Conservation (phyloP, 1,140 invertebrate genomes). For the Himalopsyche phryganea region DNA sequence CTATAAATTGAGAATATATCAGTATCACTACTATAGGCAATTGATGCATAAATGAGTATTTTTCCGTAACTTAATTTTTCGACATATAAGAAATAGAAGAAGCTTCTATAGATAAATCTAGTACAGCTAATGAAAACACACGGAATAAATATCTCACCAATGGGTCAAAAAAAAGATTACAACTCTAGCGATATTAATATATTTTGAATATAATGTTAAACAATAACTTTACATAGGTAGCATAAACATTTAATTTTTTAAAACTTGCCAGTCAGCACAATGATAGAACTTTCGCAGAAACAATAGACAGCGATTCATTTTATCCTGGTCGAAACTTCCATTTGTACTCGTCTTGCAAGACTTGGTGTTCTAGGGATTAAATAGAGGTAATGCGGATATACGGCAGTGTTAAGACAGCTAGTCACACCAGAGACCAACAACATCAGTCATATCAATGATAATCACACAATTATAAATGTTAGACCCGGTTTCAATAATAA, state of each 20-base stretch:
- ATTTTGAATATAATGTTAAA: slow-evolving; percentile 24
- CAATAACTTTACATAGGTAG: slow-evolving; percentile 25
- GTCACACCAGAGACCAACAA: no score
- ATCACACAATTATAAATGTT: no score
- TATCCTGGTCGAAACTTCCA: slow-evolving; percentile 6
- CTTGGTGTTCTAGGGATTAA: slow-evolving; percentile 22
- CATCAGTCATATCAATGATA: no score
- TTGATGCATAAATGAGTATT: no score
- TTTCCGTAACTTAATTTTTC: no score
- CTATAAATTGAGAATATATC: no score
- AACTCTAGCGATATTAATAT: slow-evolving; percentile 25
- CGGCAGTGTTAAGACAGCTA: slow-evolving; percentile 13
- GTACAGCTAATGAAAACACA: no score
- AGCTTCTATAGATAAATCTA: no score
- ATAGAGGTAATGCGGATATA: slow-evolving; percentile 23
- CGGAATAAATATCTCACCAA: no score
- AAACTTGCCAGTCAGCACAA: background rate
- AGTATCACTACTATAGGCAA: no score
- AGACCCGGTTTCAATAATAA: no score
- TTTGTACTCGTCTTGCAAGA: slow-evolving; percentile 21
- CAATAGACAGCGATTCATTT: background rate
- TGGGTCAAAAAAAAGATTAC: background rate
- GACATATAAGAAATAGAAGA: no score
- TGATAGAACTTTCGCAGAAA: background rate
- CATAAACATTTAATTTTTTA: slow-evolving; percentile 19